Base-by-base conservation (phyloP, 1,140 invertebrate species). In the Pseudomyrmex gracilis region DNA sequence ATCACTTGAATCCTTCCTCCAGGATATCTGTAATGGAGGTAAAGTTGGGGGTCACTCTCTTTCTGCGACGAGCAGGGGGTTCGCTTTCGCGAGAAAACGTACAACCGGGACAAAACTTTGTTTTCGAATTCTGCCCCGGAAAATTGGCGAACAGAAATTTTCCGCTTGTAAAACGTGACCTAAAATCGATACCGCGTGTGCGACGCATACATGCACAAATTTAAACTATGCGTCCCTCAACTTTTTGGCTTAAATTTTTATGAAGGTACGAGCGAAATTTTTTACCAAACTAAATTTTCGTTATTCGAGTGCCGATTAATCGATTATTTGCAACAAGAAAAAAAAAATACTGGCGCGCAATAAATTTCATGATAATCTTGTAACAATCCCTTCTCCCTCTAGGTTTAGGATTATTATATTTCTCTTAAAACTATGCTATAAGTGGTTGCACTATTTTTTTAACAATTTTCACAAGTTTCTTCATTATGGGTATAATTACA, bases 21-120 rank as follows among this genome's bases (percentile, higher is more conserved):
- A 67, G 70, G 55, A 82, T 80, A 73, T 82, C 87, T 88, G 87
- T 55, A 87, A 88, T 43, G 55, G 87, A 85, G 63, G 47, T 73
- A 84, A 22, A 55, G 73, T 63, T 34, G 17, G 10, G 15, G 68
- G 47, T 87, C 64, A 84, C 22, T 87, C 66, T n/a, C 34, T 34
- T 34, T 34, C 5, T 7, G 34, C 34, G 34, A 4, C 34, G 34
- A 7, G 2, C 10, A n/a, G n/a, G 53, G 20, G 20, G 53, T n/a
- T 78, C 1, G 20, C 53, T 57, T 70, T 58, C 34, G 49, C 10
- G 12, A 9, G 20, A 71, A 70, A 58, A 80, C 22, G 55, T 49
- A 34, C 53, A 70, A 20, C 61, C 5, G 15, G n/a, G n/a, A 47
- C 66, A n/a, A 47, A 71, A 71, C 51, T 80, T 71, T 71, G 20